Conservation (phyloP, 2,888 invertebrate genomes). For the Lycia hirtaria region DNA sequence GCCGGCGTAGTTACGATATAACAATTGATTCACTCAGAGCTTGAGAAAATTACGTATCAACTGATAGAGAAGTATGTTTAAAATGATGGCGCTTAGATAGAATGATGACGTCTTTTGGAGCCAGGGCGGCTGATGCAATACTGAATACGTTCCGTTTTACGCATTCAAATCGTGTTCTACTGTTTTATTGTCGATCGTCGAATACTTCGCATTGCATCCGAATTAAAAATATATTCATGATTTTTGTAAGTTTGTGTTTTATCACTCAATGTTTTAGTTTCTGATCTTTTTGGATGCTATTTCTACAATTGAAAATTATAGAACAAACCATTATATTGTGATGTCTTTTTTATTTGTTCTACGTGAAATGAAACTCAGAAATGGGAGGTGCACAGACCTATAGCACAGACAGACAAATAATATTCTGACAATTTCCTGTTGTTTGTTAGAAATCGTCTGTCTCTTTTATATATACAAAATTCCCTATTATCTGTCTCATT, state of each 20-base stretch:
- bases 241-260: not conserved
- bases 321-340: too few species aligned
- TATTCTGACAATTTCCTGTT: too few species aligned
- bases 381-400: not conserved
- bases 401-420: too few species aligned
- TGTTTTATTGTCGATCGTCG: too few species aligned
- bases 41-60: slow-evolving; percentile 33
- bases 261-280: too few species aligned
- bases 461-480: not conserved
- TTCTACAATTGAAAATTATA: too few species aligned
- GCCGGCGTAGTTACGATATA: not conserved
- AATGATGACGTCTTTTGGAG: slow-evolving; percentile 8
- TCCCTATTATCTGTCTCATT: not conserved
- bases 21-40: slow-evolving; percentile 8
- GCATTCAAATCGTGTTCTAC: not conserved
- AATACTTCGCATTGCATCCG: too few species aligned
- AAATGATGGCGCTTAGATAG: slow-evolving; percentile 10
- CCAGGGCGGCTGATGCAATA: slow-evolving; percentile 47
- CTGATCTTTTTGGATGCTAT: too few species aligned
- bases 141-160: slow-evolving; percentile 43
- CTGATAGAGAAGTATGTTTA: slow-evolving; percentile 6
- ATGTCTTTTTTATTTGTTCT: too few species aligned
- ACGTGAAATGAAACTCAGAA: not conserved
- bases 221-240: too few species aligned
- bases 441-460: not conserved